Evolutionary conservation across 2,797 vertebrate genomes (phyloP).

Genomic region (Paratrypauchen microcephalus): DNA sequence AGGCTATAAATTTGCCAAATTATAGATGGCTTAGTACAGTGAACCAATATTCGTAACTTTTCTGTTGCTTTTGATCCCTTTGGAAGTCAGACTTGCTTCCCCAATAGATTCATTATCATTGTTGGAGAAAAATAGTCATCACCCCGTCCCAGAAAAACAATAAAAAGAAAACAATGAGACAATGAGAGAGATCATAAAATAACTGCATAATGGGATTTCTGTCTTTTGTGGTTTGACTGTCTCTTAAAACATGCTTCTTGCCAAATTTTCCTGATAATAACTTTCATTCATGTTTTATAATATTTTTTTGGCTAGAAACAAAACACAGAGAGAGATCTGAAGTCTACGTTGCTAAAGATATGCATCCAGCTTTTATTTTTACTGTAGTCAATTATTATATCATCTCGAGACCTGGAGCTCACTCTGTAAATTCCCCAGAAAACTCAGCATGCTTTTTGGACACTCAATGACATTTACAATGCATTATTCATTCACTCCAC

Average conservation of each 20-base stretch:
- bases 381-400: not conserved
- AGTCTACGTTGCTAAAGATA: constrained; percentile 8
- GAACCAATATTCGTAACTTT: constrained; percentile 9
- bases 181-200: not conserved
- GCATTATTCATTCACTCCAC: not conserved
- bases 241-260: constrained; percentile 4
- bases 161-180: not conserved
- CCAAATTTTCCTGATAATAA: not conserved
- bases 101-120: not conserved
- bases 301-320: not conserved
- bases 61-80: constrained; percentile 1
- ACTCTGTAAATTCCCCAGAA: not conserved
- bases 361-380: not conserved
- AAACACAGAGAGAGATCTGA: constrained; percentile 1
- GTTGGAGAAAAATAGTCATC: not conserved
- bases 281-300: constrained; percentile 10
- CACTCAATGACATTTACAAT: not conserved
- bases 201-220: not conserved
- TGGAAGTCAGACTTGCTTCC: not conserved
- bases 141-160: not conserved
- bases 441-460: not conserved
- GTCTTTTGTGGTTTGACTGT: not conserved
- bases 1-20: constrained; percentile 14
- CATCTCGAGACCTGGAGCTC: not conserved
- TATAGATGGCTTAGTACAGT: constrained; percentile 1